Conservation (phyloP, 2,113 vertebrate genomes). For the Micromys minutus region DNA sequence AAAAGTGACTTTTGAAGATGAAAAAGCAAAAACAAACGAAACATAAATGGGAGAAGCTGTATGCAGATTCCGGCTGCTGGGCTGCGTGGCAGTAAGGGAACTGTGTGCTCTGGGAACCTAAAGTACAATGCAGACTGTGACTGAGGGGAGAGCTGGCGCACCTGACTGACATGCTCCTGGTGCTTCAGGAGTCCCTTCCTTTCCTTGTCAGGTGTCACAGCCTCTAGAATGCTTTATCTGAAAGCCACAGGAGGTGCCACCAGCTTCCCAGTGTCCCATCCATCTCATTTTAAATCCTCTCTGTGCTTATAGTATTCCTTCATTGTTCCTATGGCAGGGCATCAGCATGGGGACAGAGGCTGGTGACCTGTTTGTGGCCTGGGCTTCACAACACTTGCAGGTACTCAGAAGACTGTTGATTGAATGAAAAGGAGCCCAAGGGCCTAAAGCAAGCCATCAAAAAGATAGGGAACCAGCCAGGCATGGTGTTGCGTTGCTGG, state of each 20-base stretch:
- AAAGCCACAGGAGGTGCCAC: no score
- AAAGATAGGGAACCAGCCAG: not conserved
- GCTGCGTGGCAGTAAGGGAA: not conserved
- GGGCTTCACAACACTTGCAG: not conserved
- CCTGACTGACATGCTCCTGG: not conserved
- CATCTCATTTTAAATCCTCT: not conserved
- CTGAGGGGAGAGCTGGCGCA: not conserved
- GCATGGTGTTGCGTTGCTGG: not conserved
- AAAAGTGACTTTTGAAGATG: not conserved
- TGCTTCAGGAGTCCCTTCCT: not conserved
- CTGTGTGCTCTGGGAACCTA: not conserved
- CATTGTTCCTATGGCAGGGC: not conserved
- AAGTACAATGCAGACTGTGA: not conserved
- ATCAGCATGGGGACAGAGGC: not conserved
- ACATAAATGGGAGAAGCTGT: not conserved
- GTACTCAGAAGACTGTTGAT: not conserved
- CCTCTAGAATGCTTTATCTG: not conserved
- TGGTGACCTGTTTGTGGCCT: not conserved
- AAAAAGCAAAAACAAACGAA: slow-evolving; percentile 17
- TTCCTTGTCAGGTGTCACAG: not conserved
- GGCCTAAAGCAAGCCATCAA: not conserved
- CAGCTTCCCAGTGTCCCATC: no score
- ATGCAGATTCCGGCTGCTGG: not conserved
- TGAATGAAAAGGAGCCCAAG: not conserved
- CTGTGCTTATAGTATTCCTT: not conserved